These are phyloP conservation scores for Strigamia maritima DNA, from an alignment of 2,888 invertebrate genomes.

Conservation along the genomic window DNA sequence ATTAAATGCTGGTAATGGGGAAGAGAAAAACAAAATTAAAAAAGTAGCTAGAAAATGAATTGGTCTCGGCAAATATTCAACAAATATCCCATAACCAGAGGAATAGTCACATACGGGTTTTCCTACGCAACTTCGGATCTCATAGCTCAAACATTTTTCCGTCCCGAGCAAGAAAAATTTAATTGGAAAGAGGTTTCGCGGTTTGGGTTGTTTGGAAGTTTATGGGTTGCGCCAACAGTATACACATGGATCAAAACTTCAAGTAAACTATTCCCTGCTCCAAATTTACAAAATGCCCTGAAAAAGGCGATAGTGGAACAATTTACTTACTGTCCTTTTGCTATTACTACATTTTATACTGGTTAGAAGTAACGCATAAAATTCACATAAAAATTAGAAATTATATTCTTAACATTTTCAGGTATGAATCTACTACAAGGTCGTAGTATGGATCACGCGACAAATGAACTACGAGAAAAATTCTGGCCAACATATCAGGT, in stretches of 20 bases:
- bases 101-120: background rate
- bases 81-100: background rate
- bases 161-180: constrained; percentile 44
- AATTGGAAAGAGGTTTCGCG: constrained; percentile 60
- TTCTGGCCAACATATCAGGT: constrained; percentile 73
- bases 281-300: constrained; percentile 65
- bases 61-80: background rate
- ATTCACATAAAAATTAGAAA: background rate
- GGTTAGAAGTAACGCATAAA: constrained; percentile 48
- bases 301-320: constrained; percentile 74
- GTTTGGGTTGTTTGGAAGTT: constrained; percentile 74
- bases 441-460: constrained; percentile 61
- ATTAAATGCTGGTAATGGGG: background rate
- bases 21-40: background rate
- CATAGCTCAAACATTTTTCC: background rate
- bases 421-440: constrained; percentile 67
- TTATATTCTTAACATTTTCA: background rate
- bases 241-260: constrained; percentile 76
- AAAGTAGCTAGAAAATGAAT: background rate
- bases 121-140: background rate
- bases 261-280: constrained; percentile 71
- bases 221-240: constrained; percentile 75
- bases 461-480: constrained; percentile 67
- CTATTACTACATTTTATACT: constrained; percentile 73
- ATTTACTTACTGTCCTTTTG: constrained; percentile 70